Evolutionary conservation across 2,797 vertebrate species (phyloP).

Genomic region (Pipistrellus nathusii): DNA sequence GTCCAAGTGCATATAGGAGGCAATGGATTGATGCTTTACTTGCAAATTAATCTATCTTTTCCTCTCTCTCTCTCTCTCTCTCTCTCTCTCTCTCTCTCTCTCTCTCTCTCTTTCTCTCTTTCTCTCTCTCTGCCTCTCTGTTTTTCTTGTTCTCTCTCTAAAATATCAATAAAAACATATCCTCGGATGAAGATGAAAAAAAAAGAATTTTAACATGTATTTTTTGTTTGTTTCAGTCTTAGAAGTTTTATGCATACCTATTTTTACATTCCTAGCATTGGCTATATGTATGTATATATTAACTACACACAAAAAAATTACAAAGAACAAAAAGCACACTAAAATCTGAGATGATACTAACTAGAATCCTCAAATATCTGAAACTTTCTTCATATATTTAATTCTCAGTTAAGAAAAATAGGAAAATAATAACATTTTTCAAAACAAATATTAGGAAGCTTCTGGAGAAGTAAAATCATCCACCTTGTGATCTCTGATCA

Average conservation of each 20-base stretch:
- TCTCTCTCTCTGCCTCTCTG: too few species aligned
- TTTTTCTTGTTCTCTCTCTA: neutral
- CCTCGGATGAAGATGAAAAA: neutral
- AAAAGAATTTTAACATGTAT: neutral
- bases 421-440: neutral
- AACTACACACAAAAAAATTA: neutral
- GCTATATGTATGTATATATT: neutral
- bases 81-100: too few species aligned
- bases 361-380: neutral
- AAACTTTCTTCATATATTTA: constrained; percentile 1
- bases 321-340: neutral
- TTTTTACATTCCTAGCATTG: neutral
- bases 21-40: neutral
- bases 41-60: too few species aligned
- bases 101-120: too few species aligned
- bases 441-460: neutral
- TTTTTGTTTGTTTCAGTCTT: constrained; percentile 36
- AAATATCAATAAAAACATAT: neutral
- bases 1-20: neutral
- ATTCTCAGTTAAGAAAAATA: neutral
- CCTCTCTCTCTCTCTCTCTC: too few species aligned
- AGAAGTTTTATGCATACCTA: neutral
- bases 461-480: neutral
- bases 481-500: neutral
- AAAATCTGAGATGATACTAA: neutral